Evolutionary conservation across 2,797 vertebrate species (phyloP), one percentile per base, ranked within the genome.

Genomic region (Eutrigla gurnardus): DNA sequence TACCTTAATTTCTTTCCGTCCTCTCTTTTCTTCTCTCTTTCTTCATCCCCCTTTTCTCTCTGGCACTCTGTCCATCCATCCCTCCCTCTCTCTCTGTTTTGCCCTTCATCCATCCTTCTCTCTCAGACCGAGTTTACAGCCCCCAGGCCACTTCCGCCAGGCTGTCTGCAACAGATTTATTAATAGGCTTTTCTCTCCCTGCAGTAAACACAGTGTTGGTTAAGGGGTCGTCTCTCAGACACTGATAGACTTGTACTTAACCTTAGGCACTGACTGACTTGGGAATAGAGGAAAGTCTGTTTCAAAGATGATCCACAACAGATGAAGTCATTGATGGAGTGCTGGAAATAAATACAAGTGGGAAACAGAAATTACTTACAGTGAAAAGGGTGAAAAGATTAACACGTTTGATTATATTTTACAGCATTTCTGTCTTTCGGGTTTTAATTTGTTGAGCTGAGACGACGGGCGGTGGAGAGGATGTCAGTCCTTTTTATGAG

Each of bases 91-190:
- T 66, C 70, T 73, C 61, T 75, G 53, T 73, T 83, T 82, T 52
- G 45, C 75, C 73, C 76, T 80, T 58, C 73, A 69, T 89, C 74
- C 78, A 83, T 70, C 75, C 79, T 15, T 78, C 72, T 66, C 77
- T 73, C 57, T 49, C 65, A 84, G 77, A 75, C 86, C 69, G 73
- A 77, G 86, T 91, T 92, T 91, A 89, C 83, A 86, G 81, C 81
- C 86, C 88, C 70, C 80, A 6, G 91, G 89, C 84, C 80, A 92
- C 88, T 93, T 90, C 90, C 80, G 84, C 90, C 87, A 82, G 85
- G 77, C 87, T 88, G 90, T 90, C 90, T 87, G 87, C 88, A 57
- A 58, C 88, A 82, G 78, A 86, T 90, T 90, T 93, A 93, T 93
- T 92, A 91, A 89, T 92, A 92, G 87, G 78, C 88, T 85, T 86